Conservation (phyloP, 2,797 vertebrate genomes). For the Crax fasciolata region DNA sequence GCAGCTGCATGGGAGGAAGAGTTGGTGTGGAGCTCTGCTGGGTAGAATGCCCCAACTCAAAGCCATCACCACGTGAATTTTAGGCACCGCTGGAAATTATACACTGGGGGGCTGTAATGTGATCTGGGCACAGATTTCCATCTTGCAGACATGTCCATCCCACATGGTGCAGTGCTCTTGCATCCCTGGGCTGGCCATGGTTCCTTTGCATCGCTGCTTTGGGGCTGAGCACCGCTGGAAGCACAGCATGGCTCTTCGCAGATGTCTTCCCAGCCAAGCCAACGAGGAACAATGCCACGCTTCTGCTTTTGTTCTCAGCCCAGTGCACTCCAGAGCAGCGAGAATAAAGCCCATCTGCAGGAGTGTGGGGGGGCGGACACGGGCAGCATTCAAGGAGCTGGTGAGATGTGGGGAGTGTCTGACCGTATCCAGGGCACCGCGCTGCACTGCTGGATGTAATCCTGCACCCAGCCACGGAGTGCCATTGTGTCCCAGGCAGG, state of each 20-base stretch:
- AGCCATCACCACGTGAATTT: not conserved
- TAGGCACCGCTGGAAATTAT: not conserved
- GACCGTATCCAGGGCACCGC: slow-evolving; percentile 56
- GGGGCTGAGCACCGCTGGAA: not conserved
- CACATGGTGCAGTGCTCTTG: accelerated
- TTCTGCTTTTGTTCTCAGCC: slow-evolving; percentile 65
- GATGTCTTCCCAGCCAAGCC: not conserved
- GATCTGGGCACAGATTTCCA: not conserved
- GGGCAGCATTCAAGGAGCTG: not conserved
- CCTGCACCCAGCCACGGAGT: not conserved
- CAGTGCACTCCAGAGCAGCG: not conserved
- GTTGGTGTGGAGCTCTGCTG: not conserved
- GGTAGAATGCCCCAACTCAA: not conserved
- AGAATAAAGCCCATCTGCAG: slow-evolving; percentile 60
- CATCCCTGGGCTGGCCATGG: not conserved
- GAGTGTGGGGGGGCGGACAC: slow-evolving; percentile 17
- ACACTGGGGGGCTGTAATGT: too few species aligned
- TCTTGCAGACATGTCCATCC: not conserved
- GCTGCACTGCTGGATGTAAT: slow-evolving; percentile 55
- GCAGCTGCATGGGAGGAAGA: not conserved
- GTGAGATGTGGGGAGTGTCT: not conserved
- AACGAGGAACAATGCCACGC: slow-evolving; percentile 53
- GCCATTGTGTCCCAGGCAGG: slow-evolving; percentile 23
- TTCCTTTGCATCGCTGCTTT: not conserved
- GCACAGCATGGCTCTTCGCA: not conserved